These are phyloP conservation scores for Ostrea denselamellosa DNA, from an alignment of 1,140 invertebrate genomes.

Conservation along the genomic window DNA sequence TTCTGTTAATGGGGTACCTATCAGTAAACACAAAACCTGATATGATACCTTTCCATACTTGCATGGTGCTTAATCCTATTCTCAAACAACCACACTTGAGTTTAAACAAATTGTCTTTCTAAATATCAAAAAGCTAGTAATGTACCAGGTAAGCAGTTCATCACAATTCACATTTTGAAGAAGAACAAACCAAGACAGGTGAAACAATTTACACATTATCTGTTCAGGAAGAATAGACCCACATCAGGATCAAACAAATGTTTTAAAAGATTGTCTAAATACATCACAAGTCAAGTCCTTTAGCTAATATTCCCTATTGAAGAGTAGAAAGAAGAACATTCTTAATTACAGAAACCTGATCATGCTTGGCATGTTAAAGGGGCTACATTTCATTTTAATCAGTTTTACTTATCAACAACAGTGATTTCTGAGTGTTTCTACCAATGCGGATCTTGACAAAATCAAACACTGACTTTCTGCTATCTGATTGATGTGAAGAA, in stretches of 20 bases:
- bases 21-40: slow-evolving; percentile 1
- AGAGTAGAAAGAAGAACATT: not conserved
- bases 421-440: not conserved
- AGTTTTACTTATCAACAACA: slow-evolving; percentile 18
- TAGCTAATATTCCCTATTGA: slow-evolving; percentile 35
- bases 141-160: slow-evolving; percentile 2
- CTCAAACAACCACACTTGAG: slow-evolving; percentile 29
- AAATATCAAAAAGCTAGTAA: not conserved
- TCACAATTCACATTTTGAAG: slow-evolving; percentile 22
- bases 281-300: slow-evolving; percentile 32
- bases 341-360: slow-evolving; percentile 28
- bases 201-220: not conserved
- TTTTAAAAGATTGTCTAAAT: slow-evolving; percentile 34
- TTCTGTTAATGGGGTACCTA: not conserved
- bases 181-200: not conserved
- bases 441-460: slow-evolving; percentile 21
- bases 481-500: not conserved
- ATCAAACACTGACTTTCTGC: not conserved
- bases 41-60: not conserved
- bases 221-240: slow-evolving; percentile 23
- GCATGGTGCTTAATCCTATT: not conserved
- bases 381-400: slow-evolving; percentile 39
- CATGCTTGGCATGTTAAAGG: slow-evolving; percentile 19
- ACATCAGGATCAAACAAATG: slow-evolving; percentile 27
- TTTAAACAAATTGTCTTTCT: slow-evolving; percentile 36